Percentiles rank a stretch among this genome's conserved stretches.
Conservation (phyloP, 2,888 invertebrate genomes). For the Napeogenes sylphis region DNA sequence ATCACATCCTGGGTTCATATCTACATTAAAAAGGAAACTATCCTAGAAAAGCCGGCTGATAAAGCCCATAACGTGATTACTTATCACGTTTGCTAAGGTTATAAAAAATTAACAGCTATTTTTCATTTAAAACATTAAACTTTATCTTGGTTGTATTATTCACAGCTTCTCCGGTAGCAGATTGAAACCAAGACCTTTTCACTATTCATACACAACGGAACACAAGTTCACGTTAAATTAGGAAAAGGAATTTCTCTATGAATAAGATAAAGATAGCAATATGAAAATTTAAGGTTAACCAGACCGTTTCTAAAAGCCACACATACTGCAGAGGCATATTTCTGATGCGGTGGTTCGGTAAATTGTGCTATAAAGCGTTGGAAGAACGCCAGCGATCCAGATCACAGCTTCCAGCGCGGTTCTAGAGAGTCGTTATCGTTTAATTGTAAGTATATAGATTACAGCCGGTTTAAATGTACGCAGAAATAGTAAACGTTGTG, state of each 20-base stretch:
- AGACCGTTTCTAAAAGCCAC: conserved; percentile 27
- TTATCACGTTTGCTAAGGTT: not conserved
- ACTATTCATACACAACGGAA: too few relatives aligned
- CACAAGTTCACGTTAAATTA: too few relatives aligned
- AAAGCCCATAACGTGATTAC: not conserved
- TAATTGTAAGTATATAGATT: not conserved
- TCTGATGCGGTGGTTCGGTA: conserved; percentile 41
- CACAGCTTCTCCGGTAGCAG: too few relatives aligned
- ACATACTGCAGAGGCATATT: conserved; percentile 42
- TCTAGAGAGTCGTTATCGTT: conserved; percentile 26
- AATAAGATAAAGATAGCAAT: not conserved
- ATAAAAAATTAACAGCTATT: not conserved
- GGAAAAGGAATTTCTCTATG: not conserved
- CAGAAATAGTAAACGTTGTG: not conserved
- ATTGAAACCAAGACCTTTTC: too few relatives aligned
- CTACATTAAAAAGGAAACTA: conserved; percentile 3
- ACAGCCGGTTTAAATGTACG: not conserved
- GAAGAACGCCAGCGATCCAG: conserved; percentile 53
- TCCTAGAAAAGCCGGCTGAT: not conserved
- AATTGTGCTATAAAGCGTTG: conserved; percentile 60
- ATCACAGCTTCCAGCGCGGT: conserved; percentile 40
- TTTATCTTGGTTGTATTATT: conserved; percentile 30
- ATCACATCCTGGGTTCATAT: conserved; percentile 10
- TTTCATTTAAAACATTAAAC: conserved; percentile 30
- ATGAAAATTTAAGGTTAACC: not conserved